These are phyloP conservation scores for Cynocephalus volans DNA, from an alignment of 2,113 vertebrate species.

Conservation along the genomic window DNA sequence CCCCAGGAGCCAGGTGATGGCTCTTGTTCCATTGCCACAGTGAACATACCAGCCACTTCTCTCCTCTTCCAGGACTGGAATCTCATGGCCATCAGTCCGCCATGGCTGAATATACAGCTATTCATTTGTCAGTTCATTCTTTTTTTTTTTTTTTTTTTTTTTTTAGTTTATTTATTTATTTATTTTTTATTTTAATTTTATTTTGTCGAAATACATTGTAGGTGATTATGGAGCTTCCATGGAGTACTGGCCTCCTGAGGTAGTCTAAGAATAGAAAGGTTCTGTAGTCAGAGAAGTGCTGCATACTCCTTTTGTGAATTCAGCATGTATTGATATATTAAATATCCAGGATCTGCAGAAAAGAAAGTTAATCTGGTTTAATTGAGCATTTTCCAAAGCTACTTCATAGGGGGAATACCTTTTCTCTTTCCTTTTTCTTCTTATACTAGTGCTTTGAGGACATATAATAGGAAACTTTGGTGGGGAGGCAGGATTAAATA, in stretches of 20 bases:
- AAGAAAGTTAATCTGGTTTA: neutral
- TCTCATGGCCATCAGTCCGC: too few species aligned
- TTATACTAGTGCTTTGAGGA: neutral
- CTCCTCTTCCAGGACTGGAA: too few species aligned
- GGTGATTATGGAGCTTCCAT: too few species aligned
- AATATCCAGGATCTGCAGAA: neutral
- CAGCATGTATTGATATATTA: neutral
- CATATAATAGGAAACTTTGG: neutral
- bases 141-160: too few species aligned
- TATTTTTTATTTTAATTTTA: too few species aligned
- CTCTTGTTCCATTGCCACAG: too few species aligned
- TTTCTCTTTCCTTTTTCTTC: neutral
- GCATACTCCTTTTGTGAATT: neutral
- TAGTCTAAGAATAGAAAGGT: neutral
- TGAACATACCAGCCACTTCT: too few species aligned
- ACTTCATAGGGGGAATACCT: neutral
- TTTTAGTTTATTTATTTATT: too few species aligned
- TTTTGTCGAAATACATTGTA: too few species aligned
- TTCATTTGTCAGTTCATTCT: too few species aligned
- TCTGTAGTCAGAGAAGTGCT: neutral
- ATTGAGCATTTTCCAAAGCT: slow-evolving; percentile 29
- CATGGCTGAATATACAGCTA: too few species aligned
- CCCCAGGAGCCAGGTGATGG: too few species aligned
- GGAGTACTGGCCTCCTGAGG: neutral
- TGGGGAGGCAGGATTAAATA: neutral